Conservation (phyloP, 2,113 vertebrate genomes). For the Peromyscus polionotus region DNA sequence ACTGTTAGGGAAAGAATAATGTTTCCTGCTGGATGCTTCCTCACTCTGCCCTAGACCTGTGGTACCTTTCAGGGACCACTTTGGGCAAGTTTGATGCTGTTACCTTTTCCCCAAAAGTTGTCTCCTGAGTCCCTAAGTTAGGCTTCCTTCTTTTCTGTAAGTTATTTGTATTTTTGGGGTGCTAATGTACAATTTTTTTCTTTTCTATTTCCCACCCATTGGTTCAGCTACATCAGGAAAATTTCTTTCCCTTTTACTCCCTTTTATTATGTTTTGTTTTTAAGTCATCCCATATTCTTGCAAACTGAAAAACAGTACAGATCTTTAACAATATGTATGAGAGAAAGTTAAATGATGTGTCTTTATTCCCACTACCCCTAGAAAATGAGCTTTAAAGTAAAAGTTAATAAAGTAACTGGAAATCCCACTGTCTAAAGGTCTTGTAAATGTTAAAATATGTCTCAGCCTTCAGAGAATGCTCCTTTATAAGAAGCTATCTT, state of each 20-base stretch:
- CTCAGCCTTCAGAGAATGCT: not conserved
- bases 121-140: not conserved
- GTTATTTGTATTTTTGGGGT: not conserved
- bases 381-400: constrained; percentile 48
- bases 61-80: not conserved
- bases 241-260: not conserved
- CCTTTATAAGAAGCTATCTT: not conserved
- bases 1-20: not conserved
- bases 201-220: not conserved
- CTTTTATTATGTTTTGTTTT: not conserved
- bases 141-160: not conserved
- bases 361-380: not conserved
- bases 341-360: constrained; percentile 1
- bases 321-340: constrained; percentile 13
- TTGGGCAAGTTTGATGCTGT: not conserved
- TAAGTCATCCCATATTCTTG: not conserved
- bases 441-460: not conserved
- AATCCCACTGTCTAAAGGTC: not conserved
- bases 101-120: not conserved
- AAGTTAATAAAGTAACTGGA: constrained; percentile 24
- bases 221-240: not conserved
- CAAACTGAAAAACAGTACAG: constrained; percentile 2
- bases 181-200: not conserved
- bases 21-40: not conserved
- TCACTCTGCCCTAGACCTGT: not conserved